These are phyloP conservation scores for Sinelater perroti DNA, from an alignment of 2,888 invertebrate genomes.

Conservation along the genomic window DNA sequence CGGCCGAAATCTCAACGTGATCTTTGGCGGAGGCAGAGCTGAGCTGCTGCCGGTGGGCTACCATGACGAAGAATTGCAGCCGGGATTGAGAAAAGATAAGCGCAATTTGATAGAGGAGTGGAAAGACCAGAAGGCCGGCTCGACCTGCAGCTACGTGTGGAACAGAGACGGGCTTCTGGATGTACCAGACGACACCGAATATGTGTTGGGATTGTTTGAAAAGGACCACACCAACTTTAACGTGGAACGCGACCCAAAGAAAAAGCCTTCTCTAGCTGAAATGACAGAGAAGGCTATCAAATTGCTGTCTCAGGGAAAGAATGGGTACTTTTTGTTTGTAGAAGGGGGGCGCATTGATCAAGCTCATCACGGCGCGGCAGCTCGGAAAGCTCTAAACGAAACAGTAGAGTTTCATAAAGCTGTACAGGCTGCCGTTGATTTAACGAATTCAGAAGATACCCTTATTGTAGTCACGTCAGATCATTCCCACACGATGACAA, in stretches of 20 bases:
- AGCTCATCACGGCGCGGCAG: constrained; percentile 76
- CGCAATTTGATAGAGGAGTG: constrained; percentile 74
- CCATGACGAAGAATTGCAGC: constrained; percentile 60
- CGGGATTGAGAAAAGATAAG: constrained; percentile 65
- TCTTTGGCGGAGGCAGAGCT: constrained; percentile 78
- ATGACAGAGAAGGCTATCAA: constrained; percentile 83
- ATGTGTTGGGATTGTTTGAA: constrained; percentile 50
- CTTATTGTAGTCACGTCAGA: constrained; percentile 81
- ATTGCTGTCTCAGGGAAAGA: constrained; percentile 64
- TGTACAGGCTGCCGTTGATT: constrained; percentile 68
- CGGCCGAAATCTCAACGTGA: constrained; percentile 75
- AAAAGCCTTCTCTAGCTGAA: constrained; percentile 76
- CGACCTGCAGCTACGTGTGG: constrained; percentile 64
- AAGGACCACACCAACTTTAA: constrained; percentile 65
- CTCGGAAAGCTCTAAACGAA: constrained; percentile 78
- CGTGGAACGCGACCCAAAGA: constrained; percentile 65
- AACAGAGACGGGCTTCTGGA: constrained; percentile 67
- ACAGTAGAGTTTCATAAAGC: constrained; percentile 74
- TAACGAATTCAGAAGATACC: constrained; percentile 73
- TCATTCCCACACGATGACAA: constrained; percentile 79
- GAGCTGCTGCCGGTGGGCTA: constrained; percentile 69
- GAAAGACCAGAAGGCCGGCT: constrained; percentile 63
- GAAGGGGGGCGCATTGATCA: constrained; percentile 82
- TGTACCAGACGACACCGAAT: constrained; percentile 66
- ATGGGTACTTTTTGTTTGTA: constrained; percentile 83